Percentiles rank a stretch among this genome's conserved stretches.
phyloP scores from a whole-genome alignment of 64 coral and sea anemone genomes.

The Actinia tenebrosa region DNA sequence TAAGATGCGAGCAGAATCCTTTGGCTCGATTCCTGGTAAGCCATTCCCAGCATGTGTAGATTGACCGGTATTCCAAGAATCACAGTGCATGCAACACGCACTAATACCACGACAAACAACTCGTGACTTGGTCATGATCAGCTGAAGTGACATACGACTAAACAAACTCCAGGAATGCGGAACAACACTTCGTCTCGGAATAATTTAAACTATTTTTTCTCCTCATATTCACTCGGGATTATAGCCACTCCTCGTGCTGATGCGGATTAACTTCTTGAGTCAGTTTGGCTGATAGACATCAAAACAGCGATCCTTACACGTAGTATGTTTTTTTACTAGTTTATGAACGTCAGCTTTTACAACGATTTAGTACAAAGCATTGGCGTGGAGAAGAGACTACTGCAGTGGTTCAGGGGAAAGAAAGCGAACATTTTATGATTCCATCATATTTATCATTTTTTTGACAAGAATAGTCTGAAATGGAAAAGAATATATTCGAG shows the following conservation, averaged over 20 bases:
- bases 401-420: too few relatives aligned
- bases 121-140: not conserved
- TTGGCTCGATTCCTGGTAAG: not conserved
- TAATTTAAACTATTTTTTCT: not conserved
- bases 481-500: too few relatives aligned
- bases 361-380: too few relatives aligned
- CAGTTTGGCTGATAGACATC: too few relatives aligned
- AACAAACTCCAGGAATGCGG: not conserved
- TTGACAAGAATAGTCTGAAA: too few relatives aligned
- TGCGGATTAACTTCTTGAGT: not conserved
- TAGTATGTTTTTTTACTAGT: too few relatives aligned
- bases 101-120: not conserved
- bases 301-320: too few relatives aligned
- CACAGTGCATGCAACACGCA: not conserved
- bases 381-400: too few relatives aligned
- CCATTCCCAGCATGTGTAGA: not conserved
- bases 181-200: not conserved
- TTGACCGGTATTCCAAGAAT: not conserved
- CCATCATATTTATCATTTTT: too few relatives aligned
- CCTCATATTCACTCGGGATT: not conserved
- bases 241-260: not conserved
- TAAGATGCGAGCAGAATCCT: too few relatives aligned
- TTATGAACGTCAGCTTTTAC: too few relatives aligned
- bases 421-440: too few relatives aligned
- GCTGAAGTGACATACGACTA: not conserved